phyloP scores from a whole-genome alignment of 1,140 invertebrate genomes.

The Eulimnadia texana region DNA sequence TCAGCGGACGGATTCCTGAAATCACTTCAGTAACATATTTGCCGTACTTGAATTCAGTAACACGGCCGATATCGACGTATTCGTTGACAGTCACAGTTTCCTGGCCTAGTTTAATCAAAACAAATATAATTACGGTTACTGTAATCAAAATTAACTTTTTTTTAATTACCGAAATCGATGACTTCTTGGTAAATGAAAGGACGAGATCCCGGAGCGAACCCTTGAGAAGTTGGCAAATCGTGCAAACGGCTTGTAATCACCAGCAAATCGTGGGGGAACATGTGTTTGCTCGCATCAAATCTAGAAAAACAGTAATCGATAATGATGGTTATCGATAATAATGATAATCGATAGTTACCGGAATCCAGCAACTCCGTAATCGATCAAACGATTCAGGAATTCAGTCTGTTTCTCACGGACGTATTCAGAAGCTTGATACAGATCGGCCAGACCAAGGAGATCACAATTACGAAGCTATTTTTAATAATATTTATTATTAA shows the following conservation, averaged over 20 bases:
- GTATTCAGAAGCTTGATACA: too few relatives aligned
- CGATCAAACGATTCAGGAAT: too few relatives aligned
- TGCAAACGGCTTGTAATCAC: conserved; percentile 26
- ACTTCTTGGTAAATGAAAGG: conserved; percentile 39
- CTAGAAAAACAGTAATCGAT: too few relatives aligned
- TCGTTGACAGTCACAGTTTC: conserved; percentile 48
- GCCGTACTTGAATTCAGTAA: conserved; percentile 61
- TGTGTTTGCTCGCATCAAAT: conserved; percentile 37
- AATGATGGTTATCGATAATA: too few relatives aligned
- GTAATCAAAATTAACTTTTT: not conserved
- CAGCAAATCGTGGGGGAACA: conserved; percentile 36
- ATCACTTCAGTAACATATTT: conserved; percentile 40
- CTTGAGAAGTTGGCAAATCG: conserved; percentile 24
- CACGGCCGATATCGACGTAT: conserved; percentile 46
- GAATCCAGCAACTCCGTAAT: too few relatives aligned
- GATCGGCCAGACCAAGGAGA: too few relatives aligned
- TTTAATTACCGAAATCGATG: conserved; percentile 33
- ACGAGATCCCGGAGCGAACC: conserved; percentile 23
- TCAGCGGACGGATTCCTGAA: conserved; percentile 22
- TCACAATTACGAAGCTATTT: too few relatives aligned
- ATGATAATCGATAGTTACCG: too few relatives aligned
- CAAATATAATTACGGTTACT: not conserved
- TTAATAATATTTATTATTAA: too few relatives aligned
- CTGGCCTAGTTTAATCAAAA: conserved; percentile 21
- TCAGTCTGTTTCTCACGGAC: too few relatives aligned